Base-by-base conservation (phyloP, 2,797 vertebrate species). In the Onychomys torridus region DNA sequence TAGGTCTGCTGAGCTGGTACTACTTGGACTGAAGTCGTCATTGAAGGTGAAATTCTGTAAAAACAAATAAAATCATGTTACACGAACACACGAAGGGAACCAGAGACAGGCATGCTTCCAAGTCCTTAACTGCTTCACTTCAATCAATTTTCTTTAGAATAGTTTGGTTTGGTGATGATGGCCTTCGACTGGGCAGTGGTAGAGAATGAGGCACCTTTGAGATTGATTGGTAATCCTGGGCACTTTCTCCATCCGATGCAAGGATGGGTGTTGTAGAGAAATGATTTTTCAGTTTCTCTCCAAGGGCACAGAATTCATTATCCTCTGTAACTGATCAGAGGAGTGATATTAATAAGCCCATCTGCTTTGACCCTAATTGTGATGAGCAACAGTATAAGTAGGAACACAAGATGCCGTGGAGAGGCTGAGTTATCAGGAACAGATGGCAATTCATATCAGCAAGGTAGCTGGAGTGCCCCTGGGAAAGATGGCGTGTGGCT, bases 21-120 rank as follows among this genome's bases (percentile, higher is more conserved):
- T 99, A 98, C 99, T 99, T 97, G 99, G 98, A 52, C 99, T 99
- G 98, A 99, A 99, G 96, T 99, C 99, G 63, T 99, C 99, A 0
- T 98, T 99, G 97, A 99, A 97, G 4, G 98, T 93, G 34, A 99
- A 99, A 92, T 98, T 99, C 99, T 99, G 98, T 55, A 90, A 97
- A 98, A 91, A 97, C 46, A 97, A 98, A 96, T 17, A 90, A 93
- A 95, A 91, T 19, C 13, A 63, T 81, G 61, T 95, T 89, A 97
- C 88, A 61, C 75, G 37, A 89, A 57, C 65, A 89, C 59, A 29
- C n/a, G 5, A 71, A 89, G 52, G 7, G 59, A 90, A 49, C 55
- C 17, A 21, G 21, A 77, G 25, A 59, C 14, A 85, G 55, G n/a
- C 10, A 32, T 52, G 55, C 34, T 52, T 29, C 21, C 59, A n/a